phyloP scores from a whole-genome alignment of 2,888 invertebrate species.

The Tachina fera region DNA sequence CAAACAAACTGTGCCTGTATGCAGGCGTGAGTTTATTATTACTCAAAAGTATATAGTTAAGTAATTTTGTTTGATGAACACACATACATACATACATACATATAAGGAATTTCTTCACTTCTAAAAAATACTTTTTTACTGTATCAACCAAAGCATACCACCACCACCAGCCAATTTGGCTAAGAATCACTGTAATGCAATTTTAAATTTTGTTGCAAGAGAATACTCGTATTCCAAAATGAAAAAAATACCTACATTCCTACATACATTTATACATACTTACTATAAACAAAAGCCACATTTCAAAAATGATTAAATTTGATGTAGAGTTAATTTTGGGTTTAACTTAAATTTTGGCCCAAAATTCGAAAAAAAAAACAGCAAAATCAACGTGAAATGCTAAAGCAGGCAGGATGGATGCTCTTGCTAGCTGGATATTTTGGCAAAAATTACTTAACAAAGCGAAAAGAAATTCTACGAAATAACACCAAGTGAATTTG shows the following conservation, averaged over 20 bases:
- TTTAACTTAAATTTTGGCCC: slow-evolving; percentile 55
- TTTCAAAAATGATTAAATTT: slow-evolving; percentile 82
- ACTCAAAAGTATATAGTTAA: slow-evolving; percentile 73
- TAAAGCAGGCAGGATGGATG: slow-evolving; percentile 30
- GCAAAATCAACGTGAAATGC: not conserved
- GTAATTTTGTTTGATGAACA: slow-evolving; percentile 74
- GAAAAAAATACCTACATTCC: not conserved
- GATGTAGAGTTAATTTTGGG: slow-evolving; percentile 80
- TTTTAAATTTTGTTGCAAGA: slow-evolving; percentile 45
- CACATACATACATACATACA: slow-evolving; percentile 37
- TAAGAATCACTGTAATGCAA: slow-evolving; percentile 61
- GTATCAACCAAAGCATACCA: slow-evolving; percentile 1
- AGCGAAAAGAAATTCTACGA: slow-evolving; percentile 49
- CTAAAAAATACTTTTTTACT: not conserved
- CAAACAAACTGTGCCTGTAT: slow-evolving; percentile 66
- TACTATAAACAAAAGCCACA: slow-evolving; percentile 47
- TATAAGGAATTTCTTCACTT: slow-evolving; percentile 60
- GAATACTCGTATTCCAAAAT: slow-evolving; percentile 2
- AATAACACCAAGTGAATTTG: slow-evolving; percentile 58
- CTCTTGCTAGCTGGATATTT: not conserved
- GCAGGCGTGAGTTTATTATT: slow-evolving; percentile 75
- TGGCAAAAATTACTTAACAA: slow-evolving; percentile 29
- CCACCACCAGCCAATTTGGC: slow-evolving; percentile 43
- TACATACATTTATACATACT: not conserved
- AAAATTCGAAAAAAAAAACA: not conserved